Evolutionary conservation across 2,888 invertebrate genomes (phyloP), one percentile per base, ranked within the genome.

Genomic region (Diachrysia chrysitis): DNA sequence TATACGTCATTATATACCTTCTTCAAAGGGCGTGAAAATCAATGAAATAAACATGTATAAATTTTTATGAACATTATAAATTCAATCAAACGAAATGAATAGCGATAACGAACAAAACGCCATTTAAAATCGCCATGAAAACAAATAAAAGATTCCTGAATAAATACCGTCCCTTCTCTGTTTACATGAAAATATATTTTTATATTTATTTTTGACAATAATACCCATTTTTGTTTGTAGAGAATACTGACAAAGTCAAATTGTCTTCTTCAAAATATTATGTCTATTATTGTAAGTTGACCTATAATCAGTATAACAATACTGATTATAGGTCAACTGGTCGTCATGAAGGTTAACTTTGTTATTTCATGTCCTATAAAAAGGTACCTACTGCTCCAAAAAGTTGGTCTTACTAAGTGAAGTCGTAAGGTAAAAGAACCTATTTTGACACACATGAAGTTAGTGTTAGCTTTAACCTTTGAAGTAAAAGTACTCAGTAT

Each of bases 171-270:
- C n/a, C 42, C n/a, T n/a, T 42, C n/a, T 42, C 4, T 42, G 42
- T 16, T 42, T 4, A 42, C n/a, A 16, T n/a, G 42, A n/a, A 42
- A 42, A 42, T n/a, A 42, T n/a, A n/a, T 42, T 42, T 6, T 42
- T n/a, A n/a, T 16, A 42, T 42, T 42, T 42, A n/a, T 42, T 42
- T 42, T 42, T n/a, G 42, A 42, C n/a, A 37, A 42, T n/a, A n/a
- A 42, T n/a, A n/a, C 42, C 42, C n/a, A n/a, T n/a, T 7, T n/a
- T n/a, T 32, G 32, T 42, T 42, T 42, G n/a, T 16, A 42, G n/a
- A n/a, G n/a, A 4, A 37, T 37, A 16, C 16, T 4, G 37, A 16
- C 16, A 37, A 37, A 16, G 14, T 37, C 2, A 37, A 37, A 37
- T 37, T 14, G 12, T 37, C 37, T 37, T 37, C 2, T 16, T 37